These are phyloP conservation scores for Nowickia ferox DNA, from an alignment of 2,888 invertebrate species.

Conservation along the genomic window DNA sequence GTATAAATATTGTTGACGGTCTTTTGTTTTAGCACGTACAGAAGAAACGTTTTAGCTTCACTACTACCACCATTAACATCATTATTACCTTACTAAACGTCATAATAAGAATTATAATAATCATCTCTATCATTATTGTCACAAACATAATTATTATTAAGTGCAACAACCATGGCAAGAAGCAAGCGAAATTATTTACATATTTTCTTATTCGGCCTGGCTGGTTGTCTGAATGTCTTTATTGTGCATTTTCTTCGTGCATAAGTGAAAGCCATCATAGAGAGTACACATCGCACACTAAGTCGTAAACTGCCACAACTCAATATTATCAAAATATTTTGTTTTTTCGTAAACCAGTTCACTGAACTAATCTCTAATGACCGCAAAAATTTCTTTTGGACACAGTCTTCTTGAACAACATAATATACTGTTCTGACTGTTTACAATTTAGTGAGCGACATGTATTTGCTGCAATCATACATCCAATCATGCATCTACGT, in stretches of 20 bases:
- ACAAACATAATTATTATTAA: slow-evolving; percentile 16
- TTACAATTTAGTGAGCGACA: too few species aligned
- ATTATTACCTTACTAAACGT: slow-evolving; percentile 27
- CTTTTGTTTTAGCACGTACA: slow-evolving; percentile 43
- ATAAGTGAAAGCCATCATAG: too few species aligned
- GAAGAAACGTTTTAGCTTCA: slow-evolving; percentile 5
- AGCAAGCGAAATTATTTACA: slow-evolving; percentile 33
- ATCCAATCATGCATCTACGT: too few species aligned
- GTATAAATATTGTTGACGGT: slow-evolving; percentile 79
- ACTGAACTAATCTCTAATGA: too few species aligned
- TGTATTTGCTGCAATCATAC: too few species aligned
- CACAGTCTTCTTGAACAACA: too few species aligned
- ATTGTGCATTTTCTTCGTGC: slow-evolving; percentile 40
- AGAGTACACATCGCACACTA: too few species aligned
- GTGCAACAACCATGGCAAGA: slow-evolving; percentile 19
- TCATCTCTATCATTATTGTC: slow-evolving; percentile 33
- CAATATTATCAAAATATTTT: background rate
- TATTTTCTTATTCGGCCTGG: slow-evolving; percentile 43
- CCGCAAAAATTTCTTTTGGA: too few species aligned
- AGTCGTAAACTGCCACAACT: too few species aligned
- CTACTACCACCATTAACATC: slow-evolving; percentile 3
- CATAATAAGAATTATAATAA: slow-evolving; percentile 19
- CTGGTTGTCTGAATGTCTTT: slow-evolving; percentile 2
- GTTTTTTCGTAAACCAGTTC: background rate
- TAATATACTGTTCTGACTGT: too few species aligned